phyloP scores from a whole-genome alignment of 2,888 invertebrate species.

The Amaurobius ferox region DNA sequence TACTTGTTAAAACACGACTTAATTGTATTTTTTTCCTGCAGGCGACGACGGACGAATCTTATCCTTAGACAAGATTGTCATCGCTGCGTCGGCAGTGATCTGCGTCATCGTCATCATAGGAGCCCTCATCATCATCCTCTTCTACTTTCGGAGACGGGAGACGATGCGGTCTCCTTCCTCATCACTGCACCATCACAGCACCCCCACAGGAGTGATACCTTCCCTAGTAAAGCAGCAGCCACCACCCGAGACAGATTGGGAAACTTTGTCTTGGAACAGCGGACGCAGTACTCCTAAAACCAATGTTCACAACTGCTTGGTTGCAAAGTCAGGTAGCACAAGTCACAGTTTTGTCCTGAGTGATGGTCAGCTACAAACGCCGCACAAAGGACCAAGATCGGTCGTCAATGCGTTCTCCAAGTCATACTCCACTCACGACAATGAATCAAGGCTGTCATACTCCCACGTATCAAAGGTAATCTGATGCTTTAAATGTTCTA shows the following conservation, averaged over 20 bases:
- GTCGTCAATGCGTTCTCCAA: constrained; percentile 41
- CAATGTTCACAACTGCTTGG: constrained; percentile 83
- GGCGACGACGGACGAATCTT: constrained; percentile 57
- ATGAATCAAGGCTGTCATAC: constrained; percentile 92
- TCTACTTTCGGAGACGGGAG: constrained; percentile 86
- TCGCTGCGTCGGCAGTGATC: constrained; percentile 93
- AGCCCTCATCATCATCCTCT: constrained; percentile 91
- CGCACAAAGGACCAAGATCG: constrained; percentile 18
- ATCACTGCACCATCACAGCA: constrained; percentile 80
- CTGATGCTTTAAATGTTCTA: too few relatives aligned
- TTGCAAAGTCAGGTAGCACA: constrained; percentile 34
- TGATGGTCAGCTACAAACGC: constrained; percentile 80
- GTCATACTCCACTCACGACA: constrained; percentile 83
- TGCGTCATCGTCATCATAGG: constrained; percentile 91
- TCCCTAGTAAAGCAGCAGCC: constrained; percentile 17
- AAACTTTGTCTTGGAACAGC: constrained; percentile 93
- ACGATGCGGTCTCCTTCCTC: constrained; percentile 47
- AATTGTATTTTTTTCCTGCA: neutral
- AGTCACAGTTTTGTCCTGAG: constrained; percentile 78
- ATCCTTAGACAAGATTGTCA: constrained; percentile 93
- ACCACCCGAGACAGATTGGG: constrained; percentile 82
- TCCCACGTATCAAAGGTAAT: constrained; percentile 82
- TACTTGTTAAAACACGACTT: too few relatives aligned
- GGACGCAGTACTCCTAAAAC: constrained; percentile 91
- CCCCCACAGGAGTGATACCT: neutral